Base-by-base conservation (phyloP, 2,113 vertebrate genomes). In the Channa argus region DNA sequence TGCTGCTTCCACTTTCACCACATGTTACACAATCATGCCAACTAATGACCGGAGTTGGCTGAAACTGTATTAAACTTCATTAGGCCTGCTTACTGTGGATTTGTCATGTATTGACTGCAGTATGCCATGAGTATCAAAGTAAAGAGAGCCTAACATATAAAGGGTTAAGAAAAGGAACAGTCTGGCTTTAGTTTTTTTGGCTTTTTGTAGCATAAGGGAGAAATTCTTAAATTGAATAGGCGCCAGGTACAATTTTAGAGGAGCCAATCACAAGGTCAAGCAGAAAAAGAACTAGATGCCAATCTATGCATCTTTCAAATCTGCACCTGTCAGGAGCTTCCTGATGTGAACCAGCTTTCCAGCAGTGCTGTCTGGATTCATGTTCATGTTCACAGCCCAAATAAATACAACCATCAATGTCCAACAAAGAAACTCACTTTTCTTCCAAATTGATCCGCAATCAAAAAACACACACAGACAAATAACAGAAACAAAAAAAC, bases 281-380 rank as follows among this genome's bases (percentile, higher is more conserved):
- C 37, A 49, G 63, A 59, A 15, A 12, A 3, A 49, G 6, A 54
- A 7, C 13, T 36, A n/a, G 8, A 2, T 47, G 63, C 44, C 53
- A 78, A 50, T 50, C 55, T 63, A 62, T 54, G 46, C 24, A 63
- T 59, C 46, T 60, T 54, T 75, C 9, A 68, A 72, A 63, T 63
- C 6, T 51, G 15, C 37, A 38, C 41, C 63, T 79, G 63, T 72
- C 75, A 68, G 66, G 9, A 34, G 52, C 38, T 11, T 38, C 55
- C 39, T 71, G 52, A 50, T 56, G 53, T 15, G 65, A 68, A 44
- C 24, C 56, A 36, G 63, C 70, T 75, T 37, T 66, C 62, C 70
- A 45, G 45, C 45, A 33, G 67, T 3, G 39, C 45, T 49, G 2
- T 15, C 63, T 44, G 38, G 15, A 64, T 61, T 36, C 52, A 72